Evolutionary conservation across 2,113 vertebrate genomes (phyloP), one percentile per base, ranked within the genome.

Genomic region (Eubucco bourcierii): DNA sequence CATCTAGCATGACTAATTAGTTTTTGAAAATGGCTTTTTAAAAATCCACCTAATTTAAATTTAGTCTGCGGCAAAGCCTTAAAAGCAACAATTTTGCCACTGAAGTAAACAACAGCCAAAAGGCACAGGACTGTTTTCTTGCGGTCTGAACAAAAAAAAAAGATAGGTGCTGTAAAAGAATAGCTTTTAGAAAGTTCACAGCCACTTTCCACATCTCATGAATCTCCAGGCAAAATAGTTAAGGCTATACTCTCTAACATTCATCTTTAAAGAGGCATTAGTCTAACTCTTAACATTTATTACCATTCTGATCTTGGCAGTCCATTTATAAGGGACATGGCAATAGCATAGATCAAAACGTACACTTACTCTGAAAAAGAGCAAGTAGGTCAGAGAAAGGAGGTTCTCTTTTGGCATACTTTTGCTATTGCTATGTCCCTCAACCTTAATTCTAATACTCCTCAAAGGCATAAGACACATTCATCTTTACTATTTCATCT

Each of bases 1-100:
- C 91, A 97, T 92, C 82, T 90, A 95, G 91, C 71, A 95, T 93
- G 95, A 97, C 95, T 97, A 98, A 98, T 97, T 98, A 97, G 89
- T 97, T 97, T 96, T 96, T 89, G 84, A 97, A 97, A 98, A 97
- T 77, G 84, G 90, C 75, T 97, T 97, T 97, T 93, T 80, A 95
- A 97, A 97, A 97, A 97, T 74, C 34, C 67, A 94, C 74, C 94
- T 97, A 79, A 96, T 97, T 97, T 96, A 96, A 96, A 97, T 97
- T 97, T 95, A 78, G 94, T 84, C 92, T 90, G 92, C 52, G 13
- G 82, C 39, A 53, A 96, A 96, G 91, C 58, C 70, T 96, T 95
- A 96, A 96, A 95, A 90, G 77, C 61, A 96, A 93, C 83, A 95
- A 94, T 74, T 94, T 84, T 97, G 66, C 28, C 61, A 95, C 65